Conservation (phyloP, 1,140 invertebrate species). For the Drosophila saltans region DNA sequence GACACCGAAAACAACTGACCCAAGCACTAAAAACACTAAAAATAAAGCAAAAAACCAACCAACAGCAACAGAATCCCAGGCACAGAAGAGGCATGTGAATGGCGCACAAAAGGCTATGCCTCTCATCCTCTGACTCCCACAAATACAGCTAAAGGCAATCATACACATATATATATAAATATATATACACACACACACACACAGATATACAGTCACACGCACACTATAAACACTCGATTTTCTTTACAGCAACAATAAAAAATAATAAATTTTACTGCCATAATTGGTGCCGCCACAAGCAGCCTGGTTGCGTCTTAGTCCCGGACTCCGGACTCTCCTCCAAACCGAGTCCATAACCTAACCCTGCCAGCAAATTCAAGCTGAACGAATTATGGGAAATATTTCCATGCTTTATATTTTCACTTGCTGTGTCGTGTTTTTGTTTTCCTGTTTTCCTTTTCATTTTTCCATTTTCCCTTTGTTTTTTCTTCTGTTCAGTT, state of each 20-base stretch:
- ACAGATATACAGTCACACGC: conserved; percentile 12
- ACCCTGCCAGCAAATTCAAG: conserved; percentile 21
- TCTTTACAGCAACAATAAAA: conserved; percentile 67
- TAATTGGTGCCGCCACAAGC: conserved; percentile 69
- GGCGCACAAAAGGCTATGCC: conserved; percentile 44
- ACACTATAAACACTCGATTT: conserved; percentile 60
- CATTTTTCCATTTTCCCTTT: conserved; percentile 44
- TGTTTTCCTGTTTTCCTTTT: conserved; percentile 38
- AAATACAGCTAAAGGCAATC: conserved; percentile 1
- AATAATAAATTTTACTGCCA: conserved; percentile 69
- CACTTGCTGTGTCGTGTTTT: conserved; percentile 36
- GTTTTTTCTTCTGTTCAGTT: conserved; percentile 19
- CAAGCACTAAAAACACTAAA: conserved; percentile 67
- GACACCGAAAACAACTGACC: conserved; percentile 69
- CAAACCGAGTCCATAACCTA: not conserved
- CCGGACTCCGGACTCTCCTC: not conserved
- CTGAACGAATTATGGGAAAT: conserved; percentile 59
- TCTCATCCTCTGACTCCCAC: conserved; percentile 20
- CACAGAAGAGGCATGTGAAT: conserved; percentile 35
- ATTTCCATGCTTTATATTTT: conserved; percentile 61
- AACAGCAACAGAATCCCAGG: conserved; percentile 20
- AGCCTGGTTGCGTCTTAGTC: conserved; percentile 52
- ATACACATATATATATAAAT: not conserved
- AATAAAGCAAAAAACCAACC: conserved; percentile 46
- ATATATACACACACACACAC: conserved; percentile 1